A percentile compares a stretch with the other conserved stretches of the same genome.
Conservation (phyloP, 2,888 invertebrate genomes). For the Poecilus cupreus region DNA sequence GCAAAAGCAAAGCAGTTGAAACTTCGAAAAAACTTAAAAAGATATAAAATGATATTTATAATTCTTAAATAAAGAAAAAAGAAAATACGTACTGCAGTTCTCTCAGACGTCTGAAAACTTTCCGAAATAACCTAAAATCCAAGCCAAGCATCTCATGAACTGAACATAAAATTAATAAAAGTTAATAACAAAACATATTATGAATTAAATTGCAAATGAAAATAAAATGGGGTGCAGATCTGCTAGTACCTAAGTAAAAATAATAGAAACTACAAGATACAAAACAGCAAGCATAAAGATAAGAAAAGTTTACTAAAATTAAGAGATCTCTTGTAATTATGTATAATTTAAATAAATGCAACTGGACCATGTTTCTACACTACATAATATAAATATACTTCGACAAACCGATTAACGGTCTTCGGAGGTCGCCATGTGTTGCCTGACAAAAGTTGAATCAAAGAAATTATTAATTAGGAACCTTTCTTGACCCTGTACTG, state of each 20-base stretch:
- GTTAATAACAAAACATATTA: slow-evolving; percentile 38
- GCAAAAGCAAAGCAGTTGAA: slow-evolving; percentile 23
- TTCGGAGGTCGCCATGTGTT: too few species aligned
- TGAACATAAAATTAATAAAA: slow-evolving; percentile 38
- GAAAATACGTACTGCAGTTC: slow-evolving; percentile 82
- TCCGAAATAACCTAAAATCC: slow-evolving; percentile 61
- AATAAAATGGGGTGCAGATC: not conserved
- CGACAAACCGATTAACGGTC: too few species aligned
- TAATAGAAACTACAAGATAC: slow-evolving; percentile 3
- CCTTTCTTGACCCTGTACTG: too few species aligned
- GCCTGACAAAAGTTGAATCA: too few species aligned
- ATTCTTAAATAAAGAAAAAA: slow-evolving; percentile 66
- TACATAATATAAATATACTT: too few species aligned
- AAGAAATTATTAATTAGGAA: too few species aligned
- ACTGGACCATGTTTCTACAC: too few species aligned
- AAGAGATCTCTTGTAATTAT: not conserved
- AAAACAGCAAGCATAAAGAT: not conserved
- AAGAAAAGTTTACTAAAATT: not conserved
- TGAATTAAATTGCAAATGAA: not conserved
- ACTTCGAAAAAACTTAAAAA: not conserved
- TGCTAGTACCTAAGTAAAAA: not conserved
- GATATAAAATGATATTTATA: slow-evolving; percentile 62
- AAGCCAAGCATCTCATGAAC: slow-evolving; percentile 50
- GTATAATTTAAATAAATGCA: not conserved
- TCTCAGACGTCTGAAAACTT: slow-evolving; percentile 77